Evolutionary conservation across 2,113 vertebrate species (phyloP), one percentile per base, ranked within the genome.

Genomic region (Toxotes jaculatrix): DNA sequence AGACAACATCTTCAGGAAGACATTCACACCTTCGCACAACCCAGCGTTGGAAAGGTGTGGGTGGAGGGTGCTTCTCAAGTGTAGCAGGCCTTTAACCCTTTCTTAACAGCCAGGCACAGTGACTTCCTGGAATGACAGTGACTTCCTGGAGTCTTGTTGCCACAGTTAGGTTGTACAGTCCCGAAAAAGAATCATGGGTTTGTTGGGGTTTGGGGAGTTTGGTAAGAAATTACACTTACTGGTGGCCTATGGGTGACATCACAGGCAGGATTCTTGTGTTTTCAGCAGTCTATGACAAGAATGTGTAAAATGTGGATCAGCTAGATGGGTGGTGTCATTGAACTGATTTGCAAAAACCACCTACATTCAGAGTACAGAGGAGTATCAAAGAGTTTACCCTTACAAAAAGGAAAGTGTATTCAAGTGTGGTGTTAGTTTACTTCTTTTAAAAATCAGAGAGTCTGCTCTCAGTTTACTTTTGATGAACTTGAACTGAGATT

Each of bases 261-360:
- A 21, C 32, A 13, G 36, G 61, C 32, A 27, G 38, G 6, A 21
- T 11, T 3, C 16, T 12, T 47, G 74, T 27, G 53, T 3, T 57
- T 49, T 53, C 13, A 27, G 19, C 40, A 8, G 34, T 34, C 49
- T 59, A 4, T 66, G 45, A 32, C 13, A 83, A 66, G 82, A 91
- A 93, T 92, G 87, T 84, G 65, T 74, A 59, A 84, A 90, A 93
- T 93, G 91, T 88, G 75, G 88, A 83, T 79, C 57, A 60, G 60
- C 76, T 31, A 17, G 82, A 78, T 1, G 1, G 9, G 38, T 36
- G 6, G 1, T 36, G 42, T 60, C 49, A 27, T 21, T 55, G 32
- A 71, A 21, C 59, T 45, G 49, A 74, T 70, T 17, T 51, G 21
- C 11, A 4, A n/a, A 77, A 70, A 21, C n/a, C 27, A 7, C 27